Conservation (phyloP, 1,140 invertebrate species). For the Hermetia illucens region DNA sequence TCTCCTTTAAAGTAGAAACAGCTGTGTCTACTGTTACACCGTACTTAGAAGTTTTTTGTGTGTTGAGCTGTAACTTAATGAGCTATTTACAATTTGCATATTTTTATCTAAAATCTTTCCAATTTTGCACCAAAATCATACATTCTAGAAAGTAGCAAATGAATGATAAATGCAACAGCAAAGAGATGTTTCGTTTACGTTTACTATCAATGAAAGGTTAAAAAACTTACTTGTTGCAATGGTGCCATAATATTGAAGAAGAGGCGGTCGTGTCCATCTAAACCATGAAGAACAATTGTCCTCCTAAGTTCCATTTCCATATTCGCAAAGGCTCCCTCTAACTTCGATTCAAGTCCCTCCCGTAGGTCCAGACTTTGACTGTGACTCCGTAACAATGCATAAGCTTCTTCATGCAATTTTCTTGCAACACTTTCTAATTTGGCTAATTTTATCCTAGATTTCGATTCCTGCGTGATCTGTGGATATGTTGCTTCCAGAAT, state of each 20-base stretch:
- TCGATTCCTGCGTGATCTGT: constrained; percentile 59
- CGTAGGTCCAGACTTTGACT: constrained; percentile 44
- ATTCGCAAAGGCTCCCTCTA: constrained; percentile 44
- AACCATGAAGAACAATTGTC: constrained; percentile 39
- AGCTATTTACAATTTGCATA: constrained; percentile 5
- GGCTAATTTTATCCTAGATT: constrained; percentile 38
- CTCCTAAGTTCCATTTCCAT: constrained; percentile 57
- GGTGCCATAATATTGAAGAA: constrained; percentile 37
- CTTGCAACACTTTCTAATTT: constrained; percentile 42
- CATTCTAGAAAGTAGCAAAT: too few species aligned
- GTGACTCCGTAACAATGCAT: constrained; percentile 51
- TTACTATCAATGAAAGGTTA: too few species aligned
- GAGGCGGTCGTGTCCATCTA: constrained; percentile 40
- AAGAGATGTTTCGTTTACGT: too few species aligned
- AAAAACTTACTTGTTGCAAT: constrained; percentile 33
- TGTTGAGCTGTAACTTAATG: constrained; percentile 31
- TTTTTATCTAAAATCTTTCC: neutral
- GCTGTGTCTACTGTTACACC: too few species aligned
- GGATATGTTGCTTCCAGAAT: constrained; percentile 70
- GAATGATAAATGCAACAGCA: too few species aligned
- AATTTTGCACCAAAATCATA: too few species aligned
- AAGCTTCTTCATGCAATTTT: constrained; percentile 59
- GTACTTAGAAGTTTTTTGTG: too few species aligned
- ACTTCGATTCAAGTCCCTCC: constrained; percentile 47
- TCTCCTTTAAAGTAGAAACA: too few species aligned